A percentile compares a stretch with the other conserved stretches of the same genome.
Evolutionary conservation across 1,140 invertebrate species (phyloP).

Genomic region (Brachionus calyciflorus): DNA sequence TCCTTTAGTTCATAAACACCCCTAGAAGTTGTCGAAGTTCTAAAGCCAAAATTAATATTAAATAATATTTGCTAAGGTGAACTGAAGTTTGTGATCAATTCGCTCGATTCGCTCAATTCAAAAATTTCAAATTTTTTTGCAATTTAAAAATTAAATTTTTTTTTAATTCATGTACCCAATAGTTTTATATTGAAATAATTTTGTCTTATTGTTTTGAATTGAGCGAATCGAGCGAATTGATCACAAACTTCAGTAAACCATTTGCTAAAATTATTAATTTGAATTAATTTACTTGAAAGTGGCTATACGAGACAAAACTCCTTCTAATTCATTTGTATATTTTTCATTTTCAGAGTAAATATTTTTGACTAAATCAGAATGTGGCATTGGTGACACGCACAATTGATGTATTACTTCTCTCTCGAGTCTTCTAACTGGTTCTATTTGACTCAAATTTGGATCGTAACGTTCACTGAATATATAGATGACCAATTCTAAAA

Average conservation of each 20-base stretch:
- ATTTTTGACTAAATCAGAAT: slow-evolving; percentile 73
- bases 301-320: slow-evolving; percentile 82
- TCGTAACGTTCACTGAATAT: slow-evolving; percentile 70
- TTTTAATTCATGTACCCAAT: no score
- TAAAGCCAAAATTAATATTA: background rate
- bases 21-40: slow-evolving; percentile 66
- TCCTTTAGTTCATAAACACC: slow-evolving; percentile 84
- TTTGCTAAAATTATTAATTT: background rate
- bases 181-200: no score
- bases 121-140: no score
- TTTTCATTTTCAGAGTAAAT: slow-evolving; percentile 19
- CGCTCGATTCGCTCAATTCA: no score
- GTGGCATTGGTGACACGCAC: slow-evolving; percentile 85
- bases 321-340: slow-evolving; percentile 76
- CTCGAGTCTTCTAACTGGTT: slow-evolving; percentile 76
- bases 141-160: no score
- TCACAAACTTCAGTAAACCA: no score
- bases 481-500: slow-evolving; percentile 36
- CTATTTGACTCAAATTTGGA: slow-evolving; percentile 69
- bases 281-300: slow-evolving; percentile 69
- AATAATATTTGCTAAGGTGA: slow-evolving; percentile 73
- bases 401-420: slow-evolving; percentile 95
- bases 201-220: no score
- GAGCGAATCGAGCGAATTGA: slow-evolving; percentile 82
- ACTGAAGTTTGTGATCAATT: no score